phyloP scores from a whole-genome alignment of 2,113 vertebrate species.

The Sprattus sprattus region DNA sequence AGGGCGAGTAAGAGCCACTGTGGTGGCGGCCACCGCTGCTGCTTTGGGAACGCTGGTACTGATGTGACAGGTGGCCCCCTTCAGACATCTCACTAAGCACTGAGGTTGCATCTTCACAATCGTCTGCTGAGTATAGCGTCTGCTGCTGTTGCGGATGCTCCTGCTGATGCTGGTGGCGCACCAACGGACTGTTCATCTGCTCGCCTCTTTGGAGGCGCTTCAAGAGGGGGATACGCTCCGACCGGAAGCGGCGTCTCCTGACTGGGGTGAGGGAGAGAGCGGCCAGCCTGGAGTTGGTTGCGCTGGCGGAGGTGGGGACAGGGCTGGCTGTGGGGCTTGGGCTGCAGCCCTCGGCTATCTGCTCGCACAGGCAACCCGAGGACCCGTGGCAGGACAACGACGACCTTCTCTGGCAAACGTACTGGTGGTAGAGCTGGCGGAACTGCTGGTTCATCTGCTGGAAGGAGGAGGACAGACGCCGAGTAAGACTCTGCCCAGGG shows the following conservation, averaged over 20 bases:
- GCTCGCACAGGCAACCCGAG: constrained; percentile 55
- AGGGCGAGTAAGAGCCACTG: background rate
- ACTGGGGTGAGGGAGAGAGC: constrained; percentile 70
- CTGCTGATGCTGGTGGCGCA: background rate
- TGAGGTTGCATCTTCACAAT: background rate
- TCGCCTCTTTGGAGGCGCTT: background rate
- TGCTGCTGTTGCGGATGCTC: background rate
- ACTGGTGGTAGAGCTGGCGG: constrained; percentile 64
- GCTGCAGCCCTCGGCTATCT: constrained; percentile 20
- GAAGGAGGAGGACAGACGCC: constrained; percentile 32
- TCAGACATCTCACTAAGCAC: background rate
- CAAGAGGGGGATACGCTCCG: background rate
- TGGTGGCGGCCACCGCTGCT: background rate
- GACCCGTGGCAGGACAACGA: background rate
- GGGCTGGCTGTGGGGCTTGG: constrained; percentile 20
- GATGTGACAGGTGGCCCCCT: background rate
- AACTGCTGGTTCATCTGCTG: constrained; percentile 57
- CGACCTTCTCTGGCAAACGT: constrained; percentile 39
- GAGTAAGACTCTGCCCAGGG: background rate
- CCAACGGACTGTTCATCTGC: background rate
- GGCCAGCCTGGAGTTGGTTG: constrained; percentile 42
- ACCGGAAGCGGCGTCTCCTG: constrained; percentile 16
- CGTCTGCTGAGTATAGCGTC: background rate
- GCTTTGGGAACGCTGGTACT: background rate
- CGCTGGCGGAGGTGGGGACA: constrained; percentile 20